Evolutionary conservation across 1,140 invertebrate species (phyloP), one percentile per base, ranked within the genome.

Genomic region (Phortica variegata): DNA sequence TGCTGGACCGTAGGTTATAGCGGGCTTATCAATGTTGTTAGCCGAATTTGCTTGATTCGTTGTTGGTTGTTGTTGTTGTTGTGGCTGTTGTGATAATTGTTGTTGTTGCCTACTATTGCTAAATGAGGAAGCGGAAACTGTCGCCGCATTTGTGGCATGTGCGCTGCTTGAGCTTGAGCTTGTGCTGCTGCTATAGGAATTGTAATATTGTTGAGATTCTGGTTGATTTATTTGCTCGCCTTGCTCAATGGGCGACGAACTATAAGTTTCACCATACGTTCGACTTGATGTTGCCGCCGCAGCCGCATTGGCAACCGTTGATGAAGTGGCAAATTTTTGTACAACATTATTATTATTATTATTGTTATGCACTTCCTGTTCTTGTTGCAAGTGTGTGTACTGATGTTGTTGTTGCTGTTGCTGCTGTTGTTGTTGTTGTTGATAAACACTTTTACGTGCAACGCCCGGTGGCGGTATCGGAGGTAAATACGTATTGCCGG

Each of bases 401-500:
- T 61, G 54, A 5, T 63, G 54, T 16, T 63, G 52, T 32, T 61
- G 63, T 32, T 62, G 65, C 23, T 50, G 53, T 16, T 48, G 47
- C n/a, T 53, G 50, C 31, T 49, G 49, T n/a, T 53, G 46, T 32
- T 60, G 54, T 19, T 52, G 48, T 16, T 58, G 56, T 53, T 73
- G 65, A 29, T 66, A 62, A 10, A 68, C 65, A 4, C 65, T 63
- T 37, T 70, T 72, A 19, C 68, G 56, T 1, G 53, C 44, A 19
- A 43, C 37, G 19, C 51, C 61, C 5, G 55, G 44, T 0, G 59
- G 57, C 1, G 62, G 47, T 38, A 48, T 61, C 3, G 73, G 73
- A 12, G 73, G 73, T 33, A 75, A 47, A 39, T 75, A 75, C 36
- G 69, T 68, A 45, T 59, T 70, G 36, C 58, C 55, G 40, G 60